These are phyloP conservation scores for Sebastes ruberrimus DNA, from an alignment of 2,797 vertebrate genomes.

Conservation along the genomic window DNA sequence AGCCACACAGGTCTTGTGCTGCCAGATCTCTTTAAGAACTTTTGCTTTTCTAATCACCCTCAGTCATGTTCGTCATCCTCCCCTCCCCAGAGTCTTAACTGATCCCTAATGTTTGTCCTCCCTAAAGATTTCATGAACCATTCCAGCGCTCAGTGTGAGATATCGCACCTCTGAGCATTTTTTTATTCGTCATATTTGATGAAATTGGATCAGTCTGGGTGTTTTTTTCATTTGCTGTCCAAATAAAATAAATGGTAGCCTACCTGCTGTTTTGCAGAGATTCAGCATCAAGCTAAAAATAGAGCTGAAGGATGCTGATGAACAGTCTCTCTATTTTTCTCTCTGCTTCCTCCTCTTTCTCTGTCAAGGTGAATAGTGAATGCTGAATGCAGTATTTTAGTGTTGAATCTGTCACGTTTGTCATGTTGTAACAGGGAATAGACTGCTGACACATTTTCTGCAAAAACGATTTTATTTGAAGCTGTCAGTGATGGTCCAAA, in stretches of 20 bases:
- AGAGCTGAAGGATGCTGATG: constrained; percentile 66
- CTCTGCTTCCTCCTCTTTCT: constrained; percentile 20
- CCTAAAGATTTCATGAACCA: background rate
- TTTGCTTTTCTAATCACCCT: constrained; percentile 18
- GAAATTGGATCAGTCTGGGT: constrained; percentile 38
- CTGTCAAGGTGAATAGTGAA: constrained; percentile 5
- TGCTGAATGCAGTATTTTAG: background rate
- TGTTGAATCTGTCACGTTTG: background rate
- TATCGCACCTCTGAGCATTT: constrained; percentile 16
- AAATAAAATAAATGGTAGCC: constrained; percentile 61
- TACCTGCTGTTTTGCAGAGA: constrained; percentile 64
- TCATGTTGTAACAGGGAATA: background rate
- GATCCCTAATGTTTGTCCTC: constrained; percentile 17
- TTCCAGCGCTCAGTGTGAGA: constrained; percentile 23
- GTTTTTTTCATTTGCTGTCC: constrained; percentile 46
- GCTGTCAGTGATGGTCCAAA: background rate
- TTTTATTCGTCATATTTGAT: constrained; percentile 32
- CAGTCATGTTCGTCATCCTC: background rate
- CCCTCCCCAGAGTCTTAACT: background rate
- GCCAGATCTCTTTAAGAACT: constrained; percentile 12
- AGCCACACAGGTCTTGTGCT: background rate
- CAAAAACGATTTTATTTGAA: background rate
- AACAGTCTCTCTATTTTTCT: constrained; percentile 34
- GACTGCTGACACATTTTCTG: constrained; percentile 1
- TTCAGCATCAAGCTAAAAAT: constrained; percentile 76